A percentile compares a stretch with the other conserved stretches of the same genome.
These are phyloP conservation scores for Ganaspis sp. DNA, from an alignment of 1,140 invertebrate genomes.

Conservation along the genomic window DNA sequence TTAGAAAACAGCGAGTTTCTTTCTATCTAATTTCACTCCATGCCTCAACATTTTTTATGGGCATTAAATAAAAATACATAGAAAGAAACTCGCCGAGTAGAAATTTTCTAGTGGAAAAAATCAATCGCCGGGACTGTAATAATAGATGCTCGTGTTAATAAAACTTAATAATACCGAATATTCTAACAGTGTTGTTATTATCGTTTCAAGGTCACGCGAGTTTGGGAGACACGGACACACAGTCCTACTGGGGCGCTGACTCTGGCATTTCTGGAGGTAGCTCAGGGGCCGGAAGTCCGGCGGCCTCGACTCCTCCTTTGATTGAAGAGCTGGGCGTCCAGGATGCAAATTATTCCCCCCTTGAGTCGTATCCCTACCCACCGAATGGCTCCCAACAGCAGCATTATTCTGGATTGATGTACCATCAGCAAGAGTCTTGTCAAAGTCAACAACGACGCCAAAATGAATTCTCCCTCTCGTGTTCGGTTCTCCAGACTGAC, in stretches of 20 bases:
- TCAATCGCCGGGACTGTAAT: too few species aligned
- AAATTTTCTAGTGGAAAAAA: too few species aligned
- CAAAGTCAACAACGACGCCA: slow-evolving; percentile 49
- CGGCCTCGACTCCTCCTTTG: slow-evolving; percentile 68
- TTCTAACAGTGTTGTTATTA: too few species aligned
- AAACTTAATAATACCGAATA: too few species aligned
- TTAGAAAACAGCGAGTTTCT: too few species aligned
- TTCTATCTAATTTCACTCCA: too few species aligned
- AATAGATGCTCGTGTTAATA: too few species aligned
- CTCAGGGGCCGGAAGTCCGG: slow-evolving; percentile 70
- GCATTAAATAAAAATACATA: too few species aligned
- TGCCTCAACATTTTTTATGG: too few species aligned
- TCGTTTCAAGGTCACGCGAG: not conserved
- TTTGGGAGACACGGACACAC: slow-evolving; percentile 62
- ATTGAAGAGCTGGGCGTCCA: slow-evolving; percentile 72
- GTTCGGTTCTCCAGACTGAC: slow-evolving; percentile 14
- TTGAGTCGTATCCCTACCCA: slow-evolving; percentile 52
- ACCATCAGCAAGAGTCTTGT: slow-evolving; percentile 36
- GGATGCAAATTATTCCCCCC: slow-evolving; percentile 60
- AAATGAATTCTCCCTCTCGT: slow-evolving; percentile 40
- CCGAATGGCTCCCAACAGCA: slow-evolving; percentile 37
- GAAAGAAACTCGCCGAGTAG: too few species aligned
- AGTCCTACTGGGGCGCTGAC: slow-evolving; percentile 71
- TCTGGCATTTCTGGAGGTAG: slow-evolving; percentile 72
- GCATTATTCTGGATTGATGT: slow-evolving; percentile 52